These are phyloP conservation scores for Thomomys bottae DNA, from an alignment of 2,113 vertebrate genomes.

Conservation along the genomic window DNA sequence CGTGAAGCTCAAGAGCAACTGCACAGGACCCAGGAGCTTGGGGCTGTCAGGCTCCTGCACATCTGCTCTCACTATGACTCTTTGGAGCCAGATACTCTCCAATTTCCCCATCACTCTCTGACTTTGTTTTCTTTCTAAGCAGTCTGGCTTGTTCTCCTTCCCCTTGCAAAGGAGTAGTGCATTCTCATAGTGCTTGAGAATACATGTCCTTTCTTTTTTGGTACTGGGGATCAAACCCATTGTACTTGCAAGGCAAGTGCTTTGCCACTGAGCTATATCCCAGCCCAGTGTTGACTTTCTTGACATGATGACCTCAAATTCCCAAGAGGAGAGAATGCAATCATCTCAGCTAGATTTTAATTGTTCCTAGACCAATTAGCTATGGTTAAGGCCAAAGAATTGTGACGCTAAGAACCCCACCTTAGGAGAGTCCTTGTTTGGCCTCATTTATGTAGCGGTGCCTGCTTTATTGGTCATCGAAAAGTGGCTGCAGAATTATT, in stretches of 20 bases:
- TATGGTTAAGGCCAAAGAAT: background rate
- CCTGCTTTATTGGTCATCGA: background rate
- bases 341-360: background rate
- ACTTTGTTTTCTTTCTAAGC: constrained; percentile 25
- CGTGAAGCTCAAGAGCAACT: background rate
- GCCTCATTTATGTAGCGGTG: background rate
- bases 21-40: background rate
- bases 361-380: background rate
- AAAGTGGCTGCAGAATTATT: background rate
- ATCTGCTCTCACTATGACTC: background rate
- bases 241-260: too few species aligned
- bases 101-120: background rate
- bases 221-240: too few species aligned
- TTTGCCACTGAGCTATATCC: too few species aligned
- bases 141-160: constrained; percentile 30
- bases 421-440: background rate
- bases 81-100: background rate
- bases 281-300: too few species aligned
- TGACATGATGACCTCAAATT: background rate
- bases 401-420: background rate
- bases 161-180: constrained; percentile 6
- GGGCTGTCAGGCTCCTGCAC: background rate
- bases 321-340: background rate
- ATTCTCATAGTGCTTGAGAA: background rate
- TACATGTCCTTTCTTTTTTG: background rate